Conservation (phyloP, 1,140 invertebrate species). For the Microvelia longipes region DNA sequence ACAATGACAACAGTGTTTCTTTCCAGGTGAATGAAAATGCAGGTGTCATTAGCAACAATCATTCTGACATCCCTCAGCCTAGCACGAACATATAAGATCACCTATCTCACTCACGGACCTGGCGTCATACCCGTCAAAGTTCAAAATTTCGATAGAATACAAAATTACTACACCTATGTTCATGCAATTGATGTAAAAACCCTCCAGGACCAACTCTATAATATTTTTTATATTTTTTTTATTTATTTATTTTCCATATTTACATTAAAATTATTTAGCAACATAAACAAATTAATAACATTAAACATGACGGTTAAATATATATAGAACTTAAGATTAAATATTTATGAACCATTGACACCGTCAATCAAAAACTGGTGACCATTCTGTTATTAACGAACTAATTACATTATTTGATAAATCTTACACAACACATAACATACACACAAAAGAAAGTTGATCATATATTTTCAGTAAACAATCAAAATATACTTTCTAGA, state of each 20-base stretch:
- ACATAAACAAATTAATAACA: background rate
- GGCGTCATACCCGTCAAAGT: background rate
- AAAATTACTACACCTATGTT: background rate
- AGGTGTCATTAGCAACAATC: background rate
- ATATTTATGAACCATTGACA: no score
- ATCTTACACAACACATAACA: background rate
- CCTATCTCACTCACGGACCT: background rate
- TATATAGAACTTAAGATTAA: background rate
- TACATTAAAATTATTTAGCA: no score
- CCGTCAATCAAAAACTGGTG: no score
- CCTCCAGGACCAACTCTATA: no score
- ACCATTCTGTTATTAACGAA: no score
- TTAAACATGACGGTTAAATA: background rate
- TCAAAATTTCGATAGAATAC: background rate
- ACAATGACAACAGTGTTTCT: background rate
- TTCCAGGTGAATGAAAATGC: background rate
- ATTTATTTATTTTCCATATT: no score
- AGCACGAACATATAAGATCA: background rate
- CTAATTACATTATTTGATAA: no score
- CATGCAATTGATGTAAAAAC: background rate
- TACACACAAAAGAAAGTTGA: background rate
- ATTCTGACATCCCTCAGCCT: background rate
- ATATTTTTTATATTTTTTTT: no score
- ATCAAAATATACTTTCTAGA: background rate
- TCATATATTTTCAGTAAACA: background rate